Percentiles rank a stretch among this genome's conserved stretches.
Evolutionary conservation across 2,888 invertebrate species (phyloP).

Genomic region (Hoplodrina ambigua): DNA sequence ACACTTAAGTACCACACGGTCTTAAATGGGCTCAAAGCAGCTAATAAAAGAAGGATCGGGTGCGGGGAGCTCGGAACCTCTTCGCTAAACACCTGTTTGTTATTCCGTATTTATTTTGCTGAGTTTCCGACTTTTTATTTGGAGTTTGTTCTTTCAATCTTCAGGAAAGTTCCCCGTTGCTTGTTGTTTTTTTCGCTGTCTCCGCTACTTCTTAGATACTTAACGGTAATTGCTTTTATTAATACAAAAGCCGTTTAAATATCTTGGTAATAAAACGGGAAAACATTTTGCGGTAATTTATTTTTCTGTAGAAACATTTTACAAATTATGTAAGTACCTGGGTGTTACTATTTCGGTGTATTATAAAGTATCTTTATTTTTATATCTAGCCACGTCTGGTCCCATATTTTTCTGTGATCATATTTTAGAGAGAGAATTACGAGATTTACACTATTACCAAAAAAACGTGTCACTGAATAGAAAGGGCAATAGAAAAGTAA

Average conservation of each 20-base stretch:
- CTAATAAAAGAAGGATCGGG: conserved; percentile 71
- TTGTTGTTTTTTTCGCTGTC: conserved; percentile 41
- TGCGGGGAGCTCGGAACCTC: conserved; percentile 61
- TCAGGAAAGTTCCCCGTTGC: conserved; percentile 42
- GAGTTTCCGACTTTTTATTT: conserved; percentile 55
- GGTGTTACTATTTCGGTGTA: background rate
- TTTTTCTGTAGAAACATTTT: background rate
- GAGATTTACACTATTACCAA: too few relatives aligned
- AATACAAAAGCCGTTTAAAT: conserved; percentile 29
- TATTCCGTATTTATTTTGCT: conserved; percentile 66
- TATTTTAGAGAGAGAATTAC: too few relatives aligned
- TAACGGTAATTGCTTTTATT: conserved; percentile 56
- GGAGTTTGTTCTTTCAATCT: conserved; percentile 57
- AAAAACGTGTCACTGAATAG: too few relatives aligned
- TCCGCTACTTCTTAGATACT: conserved; percentile 39
- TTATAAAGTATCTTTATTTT: background rate
- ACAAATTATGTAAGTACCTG: background rate
- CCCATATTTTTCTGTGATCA: background rate
- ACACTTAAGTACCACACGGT: conserved; percentile 65
- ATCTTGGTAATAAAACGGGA: conserved; percentile 21
- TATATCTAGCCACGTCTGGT: background rate
- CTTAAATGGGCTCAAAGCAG: conserved; percentile 72
- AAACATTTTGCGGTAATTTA: background rate
- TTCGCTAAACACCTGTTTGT: conserved; percentile 73
- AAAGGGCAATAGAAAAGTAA: too few relatives aligned